phyloP scores from a whole-genome alignment of 2,888 invertebrate species.

The Eupithecia dodoneata region DNA sequence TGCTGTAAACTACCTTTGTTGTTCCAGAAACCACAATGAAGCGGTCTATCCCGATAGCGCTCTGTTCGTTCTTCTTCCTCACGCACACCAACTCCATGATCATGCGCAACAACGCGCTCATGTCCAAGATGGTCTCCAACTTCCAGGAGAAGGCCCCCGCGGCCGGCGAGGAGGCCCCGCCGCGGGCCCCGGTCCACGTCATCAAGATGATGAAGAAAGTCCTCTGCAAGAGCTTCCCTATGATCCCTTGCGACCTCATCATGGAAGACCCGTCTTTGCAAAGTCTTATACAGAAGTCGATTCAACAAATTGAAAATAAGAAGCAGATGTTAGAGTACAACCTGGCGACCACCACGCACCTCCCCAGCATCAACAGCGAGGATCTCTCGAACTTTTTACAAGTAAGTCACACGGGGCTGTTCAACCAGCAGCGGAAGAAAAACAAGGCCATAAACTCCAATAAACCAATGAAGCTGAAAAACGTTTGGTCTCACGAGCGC shows the following conservation, averaged over 20 bases:
- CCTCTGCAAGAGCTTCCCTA: conserved; percentile 71
- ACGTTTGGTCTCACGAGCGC: conserved; percentile 47
- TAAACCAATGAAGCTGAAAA: conserved; percentile 35
- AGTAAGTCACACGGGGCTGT: conserved; percentile 53
- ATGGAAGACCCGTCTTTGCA: conserved; percentile 61
- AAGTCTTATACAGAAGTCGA: conserved; percentile 67
- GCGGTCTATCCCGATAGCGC: conserved; percentile 33
- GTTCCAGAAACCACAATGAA: conserved; percentile 33
- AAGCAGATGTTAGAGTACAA: conserved; percentile 51
- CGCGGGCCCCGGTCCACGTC: conserved; percentile 48
- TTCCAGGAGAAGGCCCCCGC: conserved; percentile 58
- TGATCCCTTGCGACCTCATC: conserved; percentile 71
- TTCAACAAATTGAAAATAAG: conserved; percentile 70
- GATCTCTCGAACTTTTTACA: conserved; percentile 66
- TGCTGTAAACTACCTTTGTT: not conserved
- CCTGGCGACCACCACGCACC: conserved; percentile 46
- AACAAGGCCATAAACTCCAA: conserved; percentile 35
- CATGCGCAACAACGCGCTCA: conserved; percentile 72
- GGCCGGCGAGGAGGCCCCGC: conserved; percentile 37
- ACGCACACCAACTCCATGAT: conserved; percentile 55
- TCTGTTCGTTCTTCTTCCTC: conserved; percentile 41
- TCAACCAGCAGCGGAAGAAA: conserved; percentile 41
- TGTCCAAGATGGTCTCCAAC: conserved; percentile 73
- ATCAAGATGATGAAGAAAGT: conserved; percentile 69
- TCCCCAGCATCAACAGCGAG: conserved; percentile 64